Conservation (phyloP, 2,113 vertebrate genomes). For the Sprattus sprattus region DNA sequence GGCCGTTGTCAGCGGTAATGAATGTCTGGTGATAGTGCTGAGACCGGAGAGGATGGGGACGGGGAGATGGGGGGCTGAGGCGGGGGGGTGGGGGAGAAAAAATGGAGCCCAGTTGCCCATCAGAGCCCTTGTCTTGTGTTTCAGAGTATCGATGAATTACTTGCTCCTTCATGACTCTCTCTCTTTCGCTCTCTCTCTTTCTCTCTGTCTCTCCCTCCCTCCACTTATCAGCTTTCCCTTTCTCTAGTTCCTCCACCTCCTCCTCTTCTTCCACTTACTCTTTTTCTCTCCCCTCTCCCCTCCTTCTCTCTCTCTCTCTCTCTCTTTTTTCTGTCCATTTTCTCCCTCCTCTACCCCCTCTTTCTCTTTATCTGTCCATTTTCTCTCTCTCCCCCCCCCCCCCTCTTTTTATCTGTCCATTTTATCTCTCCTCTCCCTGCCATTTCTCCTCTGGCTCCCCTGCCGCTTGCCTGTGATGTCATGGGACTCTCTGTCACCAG, state of each 20-base stretch:
- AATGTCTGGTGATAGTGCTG: constrained; percentile 44
- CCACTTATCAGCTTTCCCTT: neutral
- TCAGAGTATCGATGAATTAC: constrained; percentile 49
- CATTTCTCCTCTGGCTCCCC: constrained; percentile 56
- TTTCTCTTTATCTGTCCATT: constrained; percentile 47
- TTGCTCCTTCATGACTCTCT: neutral
- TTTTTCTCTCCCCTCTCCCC: constrained; percentile 37
- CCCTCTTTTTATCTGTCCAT: constrained; percentile 40
- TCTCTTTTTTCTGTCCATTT: neutral
- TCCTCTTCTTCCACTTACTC: constrained; percentile 31
- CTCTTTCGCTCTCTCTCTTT: constrained; percentile 40
- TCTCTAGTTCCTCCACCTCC: constrained; percentile 43
- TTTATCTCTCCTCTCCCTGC: constrained; percentile 53
- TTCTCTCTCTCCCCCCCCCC: constrained; percentile 32
- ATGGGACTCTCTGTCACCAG: constrained; percentile 65
- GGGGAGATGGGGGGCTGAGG: too few relatives aligned
- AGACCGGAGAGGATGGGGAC: too few relatives aligned
- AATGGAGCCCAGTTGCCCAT: constrained; percentile 47
- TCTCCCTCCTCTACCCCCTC: neutral
- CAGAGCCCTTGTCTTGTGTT: constrained; percentile 50
- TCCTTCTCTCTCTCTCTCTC: neutral
- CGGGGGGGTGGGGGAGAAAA: constrained; percentile 9
- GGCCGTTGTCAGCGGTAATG: constrained; percentile 36
- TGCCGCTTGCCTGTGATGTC: constrained; percentile 62
- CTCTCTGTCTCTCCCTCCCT: constrained; percentile 19